Conservation (phyloP, 2,113 vertebrate species). For the Cranoglanis bouderius region DNA sequence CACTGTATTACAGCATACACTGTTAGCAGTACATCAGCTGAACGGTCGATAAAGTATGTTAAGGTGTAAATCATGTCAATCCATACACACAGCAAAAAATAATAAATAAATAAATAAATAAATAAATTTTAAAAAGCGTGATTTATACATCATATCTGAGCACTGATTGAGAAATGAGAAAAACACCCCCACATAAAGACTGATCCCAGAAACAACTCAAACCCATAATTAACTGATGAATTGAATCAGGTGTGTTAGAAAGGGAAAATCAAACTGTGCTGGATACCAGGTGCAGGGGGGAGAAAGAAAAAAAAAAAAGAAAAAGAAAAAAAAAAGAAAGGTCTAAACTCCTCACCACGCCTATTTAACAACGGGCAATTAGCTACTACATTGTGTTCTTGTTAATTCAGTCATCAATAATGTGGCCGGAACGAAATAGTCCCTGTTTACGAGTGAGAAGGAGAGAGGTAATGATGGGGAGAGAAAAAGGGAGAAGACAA, state of each 20-base stretch:
- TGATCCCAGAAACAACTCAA: background rate
- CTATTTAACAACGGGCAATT: conserved; percentile 46
- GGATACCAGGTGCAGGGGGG: background rate
- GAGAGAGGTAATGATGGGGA: conserved; percentile 61
- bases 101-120: background rate
- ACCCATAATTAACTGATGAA: background rate
- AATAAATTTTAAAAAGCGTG: background rate
- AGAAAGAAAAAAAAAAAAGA: background rate
- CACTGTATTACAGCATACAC: background rate
- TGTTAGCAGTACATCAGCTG: background rate
- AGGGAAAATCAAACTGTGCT: background rate
- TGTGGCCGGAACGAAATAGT: conserved; percentile 53
- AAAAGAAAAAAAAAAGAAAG: no score
- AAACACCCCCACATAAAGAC: background rate
- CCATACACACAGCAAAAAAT: conserved; percentile 10
- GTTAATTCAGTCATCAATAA: conserved; percentile 69
- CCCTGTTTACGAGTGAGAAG: conserved; percentile 49
- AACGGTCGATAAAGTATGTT: background rate
- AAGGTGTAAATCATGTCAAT: background rate
- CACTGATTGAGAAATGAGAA: background rate
- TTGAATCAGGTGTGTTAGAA: background rate
- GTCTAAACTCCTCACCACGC: background rate
- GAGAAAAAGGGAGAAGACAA: conserved; percentile 44
- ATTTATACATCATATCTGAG: background rate
- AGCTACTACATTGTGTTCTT: conserved; percentile 63